Evolutionary conservation across 2,888 invertebrate species (phyloP).

Genomic region (Morpho achilles): DNA sequence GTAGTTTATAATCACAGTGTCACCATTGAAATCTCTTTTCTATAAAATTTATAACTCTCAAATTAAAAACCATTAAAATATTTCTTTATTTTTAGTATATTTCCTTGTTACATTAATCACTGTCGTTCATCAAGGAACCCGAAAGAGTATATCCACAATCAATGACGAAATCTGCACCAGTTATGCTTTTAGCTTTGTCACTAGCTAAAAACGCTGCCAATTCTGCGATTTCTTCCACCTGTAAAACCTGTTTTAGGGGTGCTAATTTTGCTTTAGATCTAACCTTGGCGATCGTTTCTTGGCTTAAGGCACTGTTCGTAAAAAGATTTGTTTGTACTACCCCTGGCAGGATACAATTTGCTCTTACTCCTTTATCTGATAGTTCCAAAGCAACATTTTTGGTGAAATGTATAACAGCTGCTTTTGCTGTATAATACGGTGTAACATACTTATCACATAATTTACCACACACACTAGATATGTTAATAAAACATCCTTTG

Average conservation of each 20-base stretch:
- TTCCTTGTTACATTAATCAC: no score
- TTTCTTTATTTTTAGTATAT: no score
- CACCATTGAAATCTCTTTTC: no score
- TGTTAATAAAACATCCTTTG: constrained; percentile 43
- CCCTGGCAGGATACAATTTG: constrained; percentile 86
- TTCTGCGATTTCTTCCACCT: constrained; percentile 39
- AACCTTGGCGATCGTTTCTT: constrained; percentile 24
- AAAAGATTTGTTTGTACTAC: constrained; percentile 68
- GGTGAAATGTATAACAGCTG: constrained; percentile 87
- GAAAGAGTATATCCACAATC: constrained; percentile 13
- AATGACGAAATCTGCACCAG: constrained; percentile 33
- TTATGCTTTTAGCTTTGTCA: constrained; percentile 45
- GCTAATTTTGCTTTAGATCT: constrained; percentile 4
- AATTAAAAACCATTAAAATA: no score
- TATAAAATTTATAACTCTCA: no score
- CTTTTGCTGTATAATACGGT: constrained; percentile 83
- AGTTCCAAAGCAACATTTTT: constrained; percentile 84
- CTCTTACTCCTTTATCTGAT: constrained; percentile 78
- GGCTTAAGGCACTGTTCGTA: constrained; percentile 24
- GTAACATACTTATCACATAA: constrained; percentile 17
- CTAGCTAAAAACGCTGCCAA: constrained; percentile 41
- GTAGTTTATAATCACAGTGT: no score
- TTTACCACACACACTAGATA: constrained; percentile 35
- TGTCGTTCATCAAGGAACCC: background rate
- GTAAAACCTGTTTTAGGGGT: constrained; percentile 31